Evolutionary conservation across 1,140 invertebrate genomes (phyloP).

Genomic region (Drosophila tani): DNA sequence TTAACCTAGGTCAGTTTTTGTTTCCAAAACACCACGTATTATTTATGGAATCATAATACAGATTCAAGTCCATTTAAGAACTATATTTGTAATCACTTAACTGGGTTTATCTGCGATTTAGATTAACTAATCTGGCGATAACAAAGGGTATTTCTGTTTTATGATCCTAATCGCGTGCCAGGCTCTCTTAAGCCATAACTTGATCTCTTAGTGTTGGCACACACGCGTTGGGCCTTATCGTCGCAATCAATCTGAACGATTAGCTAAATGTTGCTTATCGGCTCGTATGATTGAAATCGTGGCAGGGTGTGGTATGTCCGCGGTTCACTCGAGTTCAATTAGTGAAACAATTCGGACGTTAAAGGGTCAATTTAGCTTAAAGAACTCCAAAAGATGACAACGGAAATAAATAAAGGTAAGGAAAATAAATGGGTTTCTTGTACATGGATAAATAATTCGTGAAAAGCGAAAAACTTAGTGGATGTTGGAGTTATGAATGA

Average conservation of each 20-base stretch:
- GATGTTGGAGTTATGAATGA: too few species aligned
- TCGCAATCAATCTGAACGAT: constrained; percentile 23
- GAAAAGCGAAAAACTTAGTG: not conserved
- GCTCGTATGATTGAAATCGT: constrained; percentile 28
- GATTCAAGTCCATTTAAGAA: not conserved
- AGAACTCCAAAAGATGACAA: not conserved
- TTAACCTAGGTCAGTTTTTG: constrained; percentile 27
- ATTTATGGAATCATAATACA: constrained; percentile 1
- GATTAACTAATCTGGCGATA: constrained; percentile 17
- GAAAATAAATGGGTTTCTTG: not conserved
- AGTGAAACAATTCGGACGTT: not conserved
- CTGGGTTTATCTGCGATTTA: not conserved
- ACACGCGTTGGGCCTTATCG: constrained; percentile 27
- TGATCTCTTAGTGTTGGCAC: constrained; percentile 8
- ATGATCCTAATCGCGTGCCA: constrained; percentile 35
- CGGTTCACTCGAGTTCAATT: constrained; percentile 27
- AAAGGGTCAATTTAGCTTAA: not conserved
- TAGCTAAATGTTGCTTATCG: constrained; percentile 22
- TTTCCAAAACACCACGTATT: not conserved
- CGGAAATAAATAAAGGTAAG: constrained; percentile 41
- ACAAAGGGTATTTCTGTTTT: constrained; percentile 5
- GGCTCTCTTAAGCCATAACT: constrained; percentile 19
- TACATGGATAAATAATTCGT: not conserved
- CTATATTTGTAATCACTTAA: not conserved
- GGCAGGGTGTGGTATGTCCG: not conserved